Percentiles rank a stretch among this genome's conserved stretches.
These are phyloP conservation scores for Erebia epiphron DNA, from an alignment of 2,888 invertebrate genomes.

Conservation along the genomic window DNA sequence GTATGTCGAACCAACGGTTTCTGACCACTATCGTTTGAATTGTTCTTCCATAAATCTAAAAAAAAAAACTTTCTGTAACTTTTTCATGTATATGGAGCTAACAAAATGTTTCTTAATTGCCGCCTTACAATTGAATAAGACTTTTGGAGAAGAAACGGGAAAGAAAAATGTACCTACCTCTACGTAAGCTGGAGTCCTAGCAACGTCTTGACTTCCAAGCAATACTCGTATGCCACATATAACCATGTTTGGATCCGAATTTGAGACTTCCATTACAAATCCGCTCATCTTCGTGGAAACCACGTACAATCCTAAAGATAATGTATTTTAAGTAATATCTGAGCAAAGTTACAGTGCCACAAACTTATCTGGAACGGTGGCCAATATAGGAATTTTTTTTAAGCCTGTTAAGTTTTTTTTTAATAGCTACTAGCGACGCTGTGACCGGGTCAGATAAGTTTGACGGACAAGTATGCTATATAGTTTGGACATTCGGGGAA, in stretches of 20 bases:
- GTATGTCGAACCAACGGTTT: constrained; percentile 97
- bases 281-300: constrained; percentile 96
- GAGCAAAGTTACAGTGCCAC: no score
- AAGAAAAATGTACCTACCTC: constrained; percentile 75
- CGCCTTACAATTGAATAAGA: neutral
- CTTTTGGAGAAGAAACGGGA: no score
- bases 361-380: no score
- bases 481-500: no score
- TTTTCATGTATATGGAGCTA: no score
- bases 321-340: neutral
- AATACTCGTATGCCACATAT: constrained; percentile 94
- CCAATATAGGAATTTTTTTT: no score
- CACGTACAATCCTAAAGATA: constrained; percentile 90
- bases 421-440: no score
- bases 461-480: no score
- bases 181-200: constrained; percentile 89
- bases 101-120: no score
- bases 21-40: constrained; percentile 88
- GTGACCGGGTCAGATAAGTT: no score
- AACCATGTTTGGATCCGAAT: constrained; percentile 93
- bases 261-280: constrained; percentile 93
- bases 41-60: constrained; percentile 87
- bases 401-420: no score
- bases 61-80: no score
- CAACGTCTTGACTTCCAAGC: constrained; percentile 92